phyloP scores from a whole-genome alignment of 2,113 vertebrate genomes.

The Lonchura striata region DNA sequence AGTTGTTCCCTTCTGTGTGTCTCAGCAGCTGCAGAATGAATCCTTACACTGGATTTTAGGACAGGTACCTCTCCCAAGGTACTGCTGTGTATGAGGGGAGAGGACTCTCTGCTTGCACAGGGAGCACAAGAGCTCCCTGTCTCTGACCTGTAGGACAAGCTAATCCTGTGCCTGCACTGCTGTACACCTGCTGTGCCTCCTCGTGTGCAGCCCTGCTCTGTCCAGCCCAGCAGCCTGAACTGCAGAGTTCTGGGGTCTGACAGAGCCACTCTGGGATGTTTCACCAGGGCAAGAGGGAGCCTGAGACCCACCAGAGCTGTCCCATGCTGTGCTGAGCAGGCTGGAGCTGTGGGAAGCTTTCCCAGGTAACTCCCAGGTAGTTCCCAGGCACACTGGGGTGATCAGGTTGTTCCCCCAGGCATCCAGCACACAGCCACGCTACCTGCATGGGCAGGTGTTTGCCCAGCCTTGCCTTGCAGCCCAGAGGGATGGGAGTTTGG shows the following conservation, averaged over 20 bases:
- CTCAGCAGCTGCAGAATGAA: not conserved
- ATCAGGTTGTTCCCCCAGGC: not conserved
- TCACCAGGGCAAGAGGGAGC: too few species aligned
- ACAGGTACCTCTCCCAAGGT: not conserved
- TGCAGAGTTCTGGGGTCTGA: not conserved
- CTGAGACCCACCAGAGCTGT: not conserved
- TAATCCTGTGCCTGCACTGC: not conserved
- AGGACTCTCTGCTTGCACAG: not conserved
- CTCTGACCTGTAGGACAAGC: not conserved
- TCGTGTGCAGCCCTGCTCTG: accelerated
- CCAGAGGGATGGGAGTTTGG: accelerated
- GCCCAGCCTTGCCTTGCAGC: not conserved
- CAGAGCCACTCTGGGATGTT: not conserved
- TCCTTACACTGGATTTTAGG: not conserved
- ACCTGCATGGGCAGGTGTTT: not conserved
- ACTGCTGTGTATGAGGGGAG: accelerated
- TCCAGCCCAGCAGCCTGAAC: not conserved
- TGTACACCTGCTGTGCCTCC: accelerated
- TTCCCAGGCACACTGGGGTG: not conserved
- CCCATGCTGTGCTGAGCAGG: not conserved
- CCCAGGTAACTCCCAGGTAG: not conserved
- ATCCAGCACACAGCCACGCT: accelerated
- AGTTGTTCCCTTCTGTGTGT: not conserved
- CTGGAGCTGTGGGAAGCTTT: not conserved
- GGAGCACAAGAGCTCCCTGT: not conserved